phyloP scores from a whole-genome alignment of 2,797 vertebrate species.

The Helarctos malayanus region DNA sequence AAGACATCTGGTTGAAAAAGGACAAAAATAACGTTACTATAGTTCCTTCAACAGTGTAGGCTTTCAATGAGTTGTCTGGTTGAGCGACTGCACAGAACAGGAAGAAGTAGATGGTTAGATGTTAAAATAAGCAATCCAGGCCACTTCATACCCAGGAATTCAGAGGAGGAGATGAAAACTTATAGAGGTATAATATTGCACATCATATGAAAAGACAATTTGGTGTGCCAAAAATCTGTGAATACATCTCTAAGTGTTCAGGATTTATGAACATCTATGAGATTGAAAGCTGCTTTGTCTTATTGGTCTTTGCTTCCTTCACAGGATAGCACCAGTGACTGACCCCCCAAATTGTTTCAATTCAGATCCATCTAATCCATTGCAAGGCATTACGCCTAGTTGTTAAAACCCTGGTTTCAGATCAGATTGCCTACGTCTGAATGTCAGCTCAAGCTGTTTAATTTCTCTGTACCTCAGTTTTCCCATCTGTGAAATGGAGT shows the following conservation, averaged over 20 bases:
- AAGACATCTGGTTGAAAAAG: not conserved
- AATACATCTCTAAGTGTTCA: slow-evolving; percentile 24
- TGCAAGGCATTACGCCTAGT: not conserved
- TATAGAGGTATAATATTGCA: not conserved
- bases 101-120: not conserved
- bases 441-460: not conserved
- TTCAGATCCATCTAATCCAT: not conserved
- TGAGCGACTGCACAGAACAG: not conserved
- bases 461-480: not conserved
- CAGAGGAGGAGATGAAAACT: not conserved
- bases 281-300: not conserved
- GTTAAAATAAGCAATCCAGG: not conserved
- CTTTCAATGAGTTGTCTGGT: not conserved
- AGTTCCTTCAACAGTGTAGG: not conserved
- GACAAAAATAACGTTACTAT: not conserved
- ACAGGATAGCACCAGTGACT: not conserved
- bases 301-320: not conserved
- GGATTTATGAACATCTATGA: not conserved
- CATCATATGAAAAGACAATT: not conserved
- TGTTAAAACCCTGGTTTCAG: not conserved
- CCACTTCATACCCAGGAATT: not conserved
- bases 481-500: not conserved
- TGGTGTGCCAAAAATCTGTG: not conserved
- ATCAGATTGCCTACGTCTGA: not conserved
- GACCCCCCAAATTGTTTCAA: not conserved